phyloP scores from a whole-genome alignment of 2,797 vertebrate species.

The Crax fasciolata region DNA sequence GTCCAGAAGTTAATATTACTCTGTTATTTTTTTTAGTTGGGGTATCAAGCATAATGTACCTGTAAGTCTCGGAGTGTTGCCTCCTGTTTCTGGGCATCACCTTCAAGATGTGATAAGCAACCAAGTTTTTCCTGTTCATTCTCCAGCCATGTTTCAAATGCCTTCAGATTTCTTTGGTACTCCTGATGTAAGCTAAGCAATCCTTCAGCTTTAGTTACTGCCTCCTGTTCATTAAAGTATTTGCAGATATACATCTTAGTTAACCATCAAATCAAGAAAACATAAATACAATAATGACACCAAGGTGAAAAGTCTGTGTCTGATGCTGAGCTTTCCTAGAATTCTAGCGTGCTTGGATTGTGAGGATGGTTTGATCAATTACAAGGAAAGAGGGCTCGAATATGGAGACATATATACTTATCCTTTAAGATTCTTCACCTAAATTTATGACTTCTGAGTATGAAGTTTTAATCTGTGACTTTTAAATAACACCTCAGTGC shows the following conservation, averaged over 20 bases:
- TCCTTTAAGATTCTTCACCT: not conserved
- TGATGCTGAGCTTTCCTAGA: not conserved
- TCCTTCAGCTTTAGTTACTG: constrained; percentile 90
- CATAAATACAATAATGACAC: not conserved
- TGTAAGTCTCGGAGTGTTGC: constrained; percentile 89
- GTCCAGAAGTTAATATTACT: not conserved
- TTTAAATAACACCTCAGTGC: not conserved
- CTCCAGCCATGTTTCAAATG: constrained; percentile 94
- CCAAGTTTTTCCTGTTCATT: constrained; percentile 91
- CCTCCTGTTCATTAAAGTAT: constrained; percentile 82
- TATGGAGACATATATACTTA: not conserved
- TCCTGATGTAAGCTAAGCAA: constrained; percentile 92
- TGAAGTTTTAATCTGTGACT: not conserved
- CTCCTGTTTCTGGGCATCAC: constrained; percentile 89
- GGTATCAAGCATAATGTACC: constrained; percentile 76
- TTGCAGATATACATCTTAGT: not conserved
- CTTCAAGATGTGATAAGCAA: constrained; percentile 87
- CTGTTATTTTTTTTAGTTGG: not conserved
- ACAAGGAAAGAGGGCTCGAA: not conserved
- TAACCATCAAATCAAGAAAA: not conserved
- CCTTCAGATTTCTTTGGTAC: constrained; percentile 92
- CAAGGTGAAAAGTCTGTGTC: not conserved
- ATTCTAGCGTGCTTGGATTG: not conserved
- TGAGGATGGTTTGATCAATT: not conserved
- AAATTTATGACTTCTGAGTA: not conserved